Evolutionary conservation across 2,888 invertebrate genomes (phyloP).

Genomic region (Branchellion lobata): DNA sequence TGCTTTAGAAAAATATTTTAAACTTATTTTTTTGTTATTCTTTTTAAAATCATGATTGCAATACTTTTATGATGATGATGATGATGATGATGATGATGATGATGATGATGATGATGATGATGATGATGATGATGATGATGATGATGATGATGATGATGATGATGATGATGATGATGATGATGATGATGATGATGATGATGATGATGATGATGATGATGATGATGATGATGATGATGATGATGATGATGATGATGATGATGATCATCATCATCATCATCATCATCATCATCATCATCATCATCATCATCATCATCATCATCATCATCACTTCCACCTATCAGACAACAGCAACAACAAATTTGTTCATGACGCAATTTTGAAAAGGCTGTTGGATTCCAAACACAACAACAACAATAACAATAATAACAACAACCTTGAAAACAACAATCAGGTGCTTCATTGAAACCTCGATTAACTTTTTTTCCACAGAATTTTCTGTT

Average conservation of each 20-base stretch:
- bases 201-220: conserved; percentile 19
- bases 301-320: too few species aligned
- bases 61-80: too few species aligned
- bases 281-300: not conserved
- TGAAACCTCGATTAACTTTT: not conserved
- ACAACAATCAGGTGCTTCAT: not conserved
- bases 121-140: not conserved
- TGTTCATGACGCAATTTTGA: not conserved
- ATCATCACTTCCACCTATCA: not conserved
- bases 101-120: not conserved
- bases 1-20: too few species aligned
- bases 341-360: not conserved
- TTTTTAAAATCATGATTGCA: too few species aligned
- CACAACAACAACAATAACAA: not conserved
- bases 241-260: not conserved
- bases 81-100: not conserved
- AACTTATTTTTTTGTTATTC: too few species aligned
- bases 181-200: not conserved
- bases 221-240: not conserved
- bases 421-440: not conserved
- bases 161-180: conserved; percentile 3
- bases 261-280: conserved; percentile 51
- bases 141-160: not conserved
- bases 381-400: not conserved
- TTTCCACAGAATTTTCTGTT: too few species aligned